Base-by-base conservation (phyloP, 2,888 invertebrate genomes). In the Yponomeuta cagnagella region DNA sequence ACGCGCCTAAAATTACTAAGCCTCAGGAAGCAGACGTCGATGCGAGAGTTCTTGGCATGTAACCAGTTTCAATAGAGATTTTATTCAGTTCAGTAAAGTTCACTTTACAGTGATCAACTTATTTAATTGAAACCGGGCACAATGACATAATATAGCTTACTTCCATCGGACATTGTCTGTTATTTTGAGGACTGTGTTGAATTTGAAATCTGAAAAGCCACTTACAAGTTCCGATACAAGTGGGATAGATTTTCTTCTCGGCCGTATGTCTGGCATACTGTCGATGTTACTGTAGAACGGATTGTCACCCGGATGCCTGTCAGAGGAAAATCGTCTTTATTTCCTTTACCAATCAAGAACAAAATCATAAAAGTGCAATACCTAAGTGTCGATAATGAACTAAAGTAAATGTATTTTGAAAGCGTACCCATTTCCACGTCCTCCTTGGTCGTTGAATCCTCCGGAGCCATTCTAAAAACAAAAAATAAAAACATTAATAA, bases 271-370 rank as follows among this genome's bases (percentile, higher is more conserved):
- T 70, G 99, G 99, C 98, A 98, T 99, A 84, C 99, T 99, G 94
- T 99, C 99, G 93, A 99, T 99, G 90, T 98, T 98, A 90, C 98
- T 98, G 94, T 99, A 99, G 94, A 99, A 99, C 10, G 99, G 98
- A 93, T 99, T 99, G 92, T 98, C 98, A 77, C 97, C 97, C 31
- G 98, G 96, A 83, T 97, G 97, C 77, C 96, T 96, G 93, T 73
- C 72, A 70, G 71, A 70, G 37, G 71, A 58, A 58, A 58, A 58
- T 58, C 1, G 1, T 15, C 12, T 15, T 58, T 58, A 58, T 58
- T 58, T 2, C 52, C 15, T 15, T 12, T 12, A 58, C 15, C 1
- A 1, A 58, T 15, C 3, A 58, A 58, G 15, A 15, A 8, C 8
- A 43, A 58, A 58, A 15, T 58, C 15, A 15, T 58, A 4, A 58